Evolutionary conservation across 2,888 invertebrate genomes (phyloP).

Genomic region (Eumacrocentrus americanus): DNA sequence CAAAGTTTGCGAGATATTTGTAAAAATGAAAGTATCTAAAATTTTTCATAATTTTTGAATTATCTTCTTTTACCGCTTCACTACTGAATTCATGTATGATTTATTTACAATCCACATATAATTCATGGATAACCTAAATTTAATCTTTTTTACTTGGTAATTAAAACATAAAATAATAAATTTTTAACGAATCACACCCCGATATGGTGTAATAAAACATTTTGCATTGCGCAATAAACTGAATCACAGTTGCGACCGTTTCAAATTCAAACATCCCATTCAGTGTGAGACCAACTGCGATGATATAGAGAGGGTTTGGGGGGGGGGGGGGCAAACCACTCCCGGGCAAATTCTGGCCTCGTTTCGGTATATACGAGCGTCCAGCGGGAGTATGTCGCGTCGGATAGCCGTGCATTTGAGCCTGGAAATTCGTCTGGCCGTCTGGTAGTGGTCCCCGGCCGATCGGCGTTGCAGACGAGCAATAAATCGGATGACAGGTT

Average conservation of each 20-base stretch:
- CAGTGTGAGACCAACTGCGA: background rate
- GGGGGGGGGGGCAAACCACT: background rate
- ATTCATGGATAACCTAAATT: no score
- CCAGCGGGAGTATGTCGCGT: conserved; percentile 10
- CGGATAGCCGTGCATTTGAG: conserved; percentile 3
- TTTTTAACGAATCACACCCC: no score
- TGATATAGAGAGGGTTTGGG: background rate
- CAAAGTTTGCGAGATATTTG: conserved; percentile 24
- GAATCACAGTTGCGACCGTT: background rate
- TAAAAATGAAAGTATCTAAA: conserved; percentile 58
- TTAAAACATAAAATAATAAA: no score
- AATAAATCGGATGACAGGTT: conserved; percentile 52
- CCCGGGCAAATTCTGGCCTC: conserved; percentile 3
- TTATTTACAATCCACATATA: no score
- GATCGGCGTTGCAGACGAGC: conserved; percentile 34
- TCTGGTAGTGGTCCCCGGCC: conserved; percentile 23
- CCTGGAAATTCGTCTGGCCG: conserved; percentile 35
- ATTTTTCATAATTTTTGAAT: conserved; percentile 55
- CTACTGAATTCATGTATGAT: no score
- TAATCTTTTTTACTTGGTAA: no score
- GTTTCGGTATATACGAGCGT: conserved; percentile 10
- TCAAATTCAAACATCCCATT: background rate
- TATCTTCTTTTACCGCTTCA: no score
- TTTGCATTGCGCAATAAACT: background rate
- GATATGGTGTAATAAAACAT: background rate